These are phyloP conservation scores for Athene cunicularia DNA, from an alignment of 2,113 vertebrate genomes.

Conservation along the genomic window DNA sequence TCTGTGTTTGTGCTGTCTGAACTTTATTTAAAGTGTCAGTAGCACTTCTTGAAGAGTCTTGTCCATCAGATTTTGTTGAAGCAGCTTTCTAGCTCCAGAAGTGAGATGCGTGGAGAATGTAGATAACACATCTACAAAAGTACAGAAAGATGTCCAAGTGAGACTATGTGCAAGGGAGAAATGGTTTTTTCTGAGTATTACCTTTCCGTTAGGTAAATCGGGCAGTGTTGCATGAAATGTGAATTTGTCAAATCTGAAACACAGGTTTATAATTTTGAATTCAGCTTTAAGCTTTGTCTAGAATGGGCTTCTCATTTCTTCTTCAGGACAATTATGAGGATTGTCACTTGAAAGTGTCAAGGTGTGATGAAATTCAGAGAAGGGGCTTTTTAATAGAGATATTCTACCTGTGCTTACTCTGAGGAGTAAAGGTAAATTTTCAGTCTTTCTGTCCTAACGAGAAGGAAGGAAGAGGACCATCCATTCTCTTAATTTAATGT, in stretches of 20 bases:
- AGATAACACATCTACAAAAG: not conserved
- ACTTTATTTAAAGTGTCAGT: not conserved
- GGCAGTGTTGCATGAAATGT: not conserved
- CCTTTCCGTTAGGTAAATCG: not conserved
- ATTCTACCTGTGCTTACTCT: not conserved
- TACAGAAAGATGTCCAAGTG: not conserved
- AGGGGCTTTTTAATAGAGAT: not conserved
- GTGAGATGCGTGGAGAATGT: not conserved
- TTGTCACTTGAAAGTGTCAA: not conserved
- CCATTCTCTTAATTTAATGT: fast-evolving
- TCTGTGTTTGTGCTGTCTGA: not conserved
- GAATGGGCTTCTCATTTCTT: not conserved
- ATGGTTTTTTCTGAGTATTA: not conserved
- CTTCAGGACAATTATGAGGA: not conserved
- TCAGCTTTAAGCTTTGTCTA: not conserved
- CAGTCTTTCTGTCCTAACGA: not conserved
- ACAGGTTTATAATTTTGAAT: not conserved
- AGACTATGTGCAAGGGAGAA: not conserved
- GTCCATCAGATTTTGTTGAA: not conserved
- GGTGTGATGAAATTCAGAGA: not conserved
- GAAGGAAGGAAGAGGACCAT: not conserved
- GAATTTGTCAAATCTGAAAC: not conserved
- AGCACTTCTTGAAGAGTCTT: not conserved
- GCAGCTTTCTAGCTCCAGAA: not conserved
- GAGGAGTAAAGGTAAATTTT: not conserved